Conservation (phyloP, 2,888 invertebrate species). For the Gandaritis pyraliata region DNA sequence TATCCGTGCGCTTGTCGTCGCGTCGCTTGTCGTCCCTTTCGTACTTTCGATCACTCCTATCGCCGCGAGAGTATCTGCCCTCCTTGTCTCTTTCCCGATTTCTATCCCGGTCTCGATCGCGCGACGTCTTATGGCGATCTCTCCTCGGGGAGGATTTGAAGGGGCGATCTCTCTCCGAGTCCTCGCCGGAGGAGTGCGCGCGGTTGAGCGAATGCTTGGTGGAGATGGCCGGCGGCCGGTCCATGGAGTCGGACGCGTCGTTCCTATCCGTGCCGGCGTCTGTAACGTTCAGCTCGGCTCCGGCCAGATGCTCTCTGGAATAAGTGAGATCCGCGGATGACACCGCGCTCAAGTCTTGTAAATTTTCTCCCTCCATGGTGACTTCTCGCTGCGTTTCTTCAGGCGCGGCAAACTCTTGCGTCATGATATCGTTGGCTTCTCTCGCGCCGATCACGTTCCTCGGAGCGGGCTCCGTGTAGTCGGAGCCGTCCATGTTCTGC, state of each 20-base stretch:
- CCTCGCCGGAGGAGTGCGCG: slow-evolving; percentile 72
- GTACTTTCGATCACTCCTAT: slow-evolving; percentile 55
- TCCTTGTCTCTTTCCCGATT: slow-evolving; percentile 61
- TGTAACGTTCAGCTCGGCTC: slow-evolving; percentile 65
- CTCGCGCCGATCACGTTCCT: slow-evolving; percentile 52
- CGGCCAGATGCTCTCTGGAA: slow-evolving; percentile 80
- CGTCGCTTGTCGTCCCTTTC: slow-evolving; percentile 53
- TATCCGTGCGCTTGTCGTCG: slow-evolving; percentile 62
- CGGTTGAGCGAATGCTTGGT: slow-evolving; percentile 56
- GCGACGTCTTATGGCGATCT: slow-evolving; percentile 63
- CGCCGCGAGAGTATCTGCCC: slow-evolving; percentile 65
- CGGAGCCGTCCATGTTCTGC: slow-evolving; percentile 76
- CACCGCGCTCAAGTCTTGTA: slow-evolving; percentile 72
- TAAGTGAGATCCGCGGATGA: slow-evolving; percentile 66
- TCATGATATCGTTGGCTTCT: slow-evolving; percentile 59
- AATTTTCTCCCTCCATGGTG: slow-evolving; percentile 85
- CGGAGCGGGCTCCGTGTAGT: slow-evolving; percentile 65
- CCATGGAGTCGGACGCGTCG: slow-evolving; percentile 64
- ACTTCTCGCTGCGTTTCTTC: slow-evolving; percentile 80
- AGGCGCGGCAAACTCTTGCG: slow-evolving; percentile 66
- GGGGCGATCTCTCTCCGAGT: slow-evolving; percentile 72
- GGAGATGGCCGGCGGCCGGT: slow-evolving; percentile 59
- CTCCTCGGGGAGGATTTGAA: slow-evolving; percentile 69
- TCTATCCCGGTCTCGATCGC: slow-evolving; percentile 61
- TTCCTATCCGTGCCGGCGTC: slow-evolving; percentile 55